These are phyloP conservation scores for Willisornis vidua DNA, from an alignment of 2,113 vertebrate genomes.

Conservation along the genomic window DNA sequence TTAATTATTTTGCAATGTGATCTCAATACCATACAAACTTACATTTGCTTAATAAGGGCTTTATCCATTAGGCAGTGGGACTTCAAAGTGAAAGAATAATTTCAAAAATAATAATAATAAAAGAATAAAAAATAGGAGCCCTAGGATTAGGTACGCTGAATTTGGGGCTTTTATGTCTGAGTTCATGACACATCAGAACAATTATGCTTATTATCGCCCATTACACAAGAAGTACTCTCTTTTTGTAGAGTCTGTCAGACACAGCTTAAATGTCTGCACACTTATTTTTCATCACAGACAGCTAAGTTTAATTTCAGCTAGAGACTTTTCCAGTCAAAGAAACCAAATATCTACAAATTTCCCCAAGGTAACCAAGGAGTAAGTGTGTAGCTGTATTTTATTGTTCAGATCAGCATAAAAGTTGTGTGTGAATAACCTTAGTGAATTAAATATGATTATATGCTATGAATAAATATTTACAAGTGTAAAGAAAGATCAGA, in stretches of 20 bases:
- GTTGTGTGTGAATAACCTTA: background rate
- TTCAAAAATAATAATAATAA: background rate
- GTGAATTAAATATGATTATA: background rate
- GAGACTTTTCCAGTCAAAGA: background rate
- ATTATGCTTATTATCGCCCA: constrained; percentile 27
- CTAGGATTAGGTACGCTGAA: background rate
- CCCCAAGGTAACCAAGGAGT: background rate
- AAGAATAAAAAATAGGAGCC: background rate
- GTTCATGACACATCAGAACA: constrained; percentile 8
- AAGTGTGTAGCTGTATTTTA: background rate
- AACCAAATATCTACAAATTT: background rate
- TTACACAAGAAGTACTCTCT: background rate
- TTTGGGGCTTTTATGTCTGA: constrained; percentile 23
- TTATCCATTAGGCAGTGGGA: background rate
- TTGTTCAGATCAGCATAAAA: background rate
- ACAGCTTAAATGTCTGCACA: background rate
- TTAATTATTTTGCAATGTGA: background rate
- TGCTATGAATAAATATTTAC: background rate
- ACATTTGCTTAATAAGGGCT: background rate
- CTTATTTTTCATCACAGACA: background rate
- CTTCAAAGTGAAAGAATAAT: background rate
- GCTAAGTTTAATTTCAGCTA: background rate
- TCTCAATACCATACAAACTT: background rate
- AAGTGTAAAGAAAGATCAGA: background rate
- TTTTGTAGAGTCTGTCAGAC: background rate